Conservation (phyloP, 2,113 vertebrate genomes). For the Hiodon tergisus region DNA sequence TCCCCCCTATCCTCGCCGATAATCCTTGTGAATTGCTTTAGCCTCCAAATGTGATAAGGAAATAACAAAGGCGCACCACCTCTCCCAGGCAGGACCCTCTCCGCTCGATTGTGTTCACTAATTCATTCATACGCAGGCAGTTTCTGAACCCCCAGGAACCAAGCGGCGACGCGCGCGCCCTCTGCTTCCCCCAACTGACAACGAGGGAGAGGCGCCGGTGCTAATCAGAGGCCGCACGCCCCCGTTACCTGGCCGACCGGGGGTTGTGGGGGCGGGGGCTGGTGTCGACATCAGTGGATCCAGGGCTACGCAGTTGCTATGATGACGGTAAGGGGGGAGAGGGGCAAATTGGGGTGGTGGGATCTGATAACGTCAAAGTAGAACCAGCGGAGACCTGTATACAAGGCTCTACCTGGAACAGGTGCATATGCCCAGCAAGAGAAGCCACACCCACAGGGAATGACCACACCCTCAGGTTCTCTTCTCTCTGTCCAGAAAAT, state of each 20-base stretch:
- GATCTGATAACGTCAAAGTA: too few relatives aligned
- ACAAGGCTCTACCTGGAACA: not conserved
- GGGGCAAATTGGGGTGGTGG: too few relatives aligned
- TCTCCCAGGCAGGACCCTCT: not conserved
- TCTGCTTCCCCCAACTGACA: too few relatives aligned
- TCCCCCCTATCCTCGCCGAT: not conserved
- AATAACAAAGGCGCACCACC: not conserved
- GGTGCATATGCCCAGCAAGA: not conserved
- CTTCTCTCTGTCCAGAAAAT: too few relatives aligned
- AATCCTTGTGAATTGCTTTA: not conserved
- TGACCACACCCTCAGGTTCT: not conserved
- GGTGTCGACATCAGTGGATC: too few relatives aligned
- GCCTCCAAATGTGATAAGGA: conserved; percentile 7
- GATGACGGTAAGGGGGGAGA: too few relatives aligned
- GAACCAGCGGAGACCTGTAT: not conserved
- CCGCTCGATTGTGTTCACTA: not conserved
- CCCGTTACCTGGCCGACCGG: too few relatives aligned
- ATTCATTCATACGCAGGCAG: not conserved
- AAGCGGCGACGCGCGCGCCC: not conserved
- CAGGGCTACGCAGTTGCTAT: too few relatives aligned
- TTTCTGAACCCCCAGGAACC: too few relatives aligned
- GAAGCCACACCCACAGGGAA: not conserved
- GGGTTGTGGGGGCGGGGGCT: too few relatives aligned
- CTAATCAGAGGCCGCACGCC: not conserved
- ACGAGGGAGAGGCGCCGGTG: not conserved